Base-by-base conservation (phyloP, 2,888 invertebrate genomes). In the Amphipyra tragopoginis region DNA sequence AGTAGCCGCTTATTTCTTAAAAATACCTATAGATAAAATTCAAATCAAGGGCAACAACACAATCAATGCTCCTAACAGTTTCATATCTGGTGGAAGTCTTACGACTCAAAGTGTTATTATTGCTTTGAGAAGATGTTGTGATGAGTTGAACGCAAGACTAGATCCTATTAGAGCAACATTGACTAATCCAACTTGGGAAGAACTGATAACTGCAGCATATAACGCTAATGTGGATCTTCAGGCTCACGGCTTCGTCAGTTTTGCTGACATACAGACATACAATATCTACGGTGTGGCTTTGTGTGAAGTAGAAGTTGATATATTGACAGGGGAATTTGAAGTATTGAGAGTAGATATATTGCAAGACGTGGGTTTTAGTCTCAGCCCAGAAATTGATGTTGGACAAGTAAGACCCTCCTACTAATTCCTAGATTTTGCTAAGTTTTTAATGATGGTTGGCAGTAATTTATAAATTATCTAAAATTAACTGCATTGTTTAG, bases 221-320 rank as follows among this genome's bases (percentile, higher is more conserved):
- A 5, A 71, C 43, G 62, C 55, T 11, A 33, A 68, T 39, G 58
- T 80, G 4, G 77, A 81, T 56, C 65, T 90, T 47, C 88, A 90
- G 71, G 75, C 75, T 9, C 84, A 86, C 14, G 82, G 83, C 3
- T 82, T 75, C 26, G 67, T 81, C 5, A 77, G 53, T 13, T 0
- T 51, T 8, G 42, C 52, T 10, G 86, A 87, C 57, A 49, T 55
- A 0, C 72, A 81, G 29, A 21, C 14, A 0, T 87, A 87, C 45
- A 65, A 81, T 40, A 70, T 96, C 15, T 96, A 95, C 82, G 96
- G 96, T 1, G 91, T 95, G 0, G 89, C 95, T 4, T 90, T 96
- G 11, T 88, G 95, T 13, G 97, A 97, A 90, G 96, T 97, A 0
- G 97, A 97, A 86, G 84, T 97, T 0, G 97, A 97, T 86, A 84